Percentiles rank a stretch among this genome's conserved stretches.
Conservation (phyloP, 2,113 vertebrate genomes). For the Mirounga angustirostris region DNA sequence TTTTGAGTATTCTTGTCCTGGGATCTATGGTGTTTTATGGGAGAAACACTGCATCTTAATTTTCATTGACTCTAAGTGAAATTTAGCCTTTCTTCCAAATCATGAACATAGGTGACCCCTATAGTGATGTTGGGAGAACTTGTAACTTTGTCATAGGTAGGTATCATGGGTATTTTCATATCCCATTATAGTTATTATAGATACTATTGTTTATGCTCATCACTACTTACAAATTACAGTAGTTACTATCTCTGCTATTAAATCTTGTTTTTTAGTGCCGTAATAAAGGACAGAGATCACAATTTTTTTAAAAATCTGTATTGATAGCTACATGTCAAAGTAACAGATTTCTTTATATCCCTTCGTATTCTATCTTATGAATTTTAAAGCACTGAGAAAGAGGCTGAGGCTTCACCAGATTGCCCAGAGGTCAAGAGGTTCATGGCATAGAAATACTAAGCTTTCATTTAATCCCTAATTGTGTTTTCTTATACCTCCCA, state of each 20-base stretch:
- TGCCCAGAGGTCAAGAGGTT: not conserved
- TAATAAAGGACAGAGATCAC: not conserved
- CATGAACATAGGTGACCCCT: not conserved
- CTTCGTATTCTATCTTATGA: not conserved
- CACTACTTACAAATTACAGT: not conserved
- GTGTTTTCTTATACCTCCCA: not conserved
- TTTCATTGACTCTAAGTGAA: not conserved
- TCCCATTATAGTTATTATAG: not conserved
- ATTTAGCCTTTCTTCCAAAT: slow-evolving; percentile 1
- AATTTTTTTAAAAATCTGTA: not conserved
- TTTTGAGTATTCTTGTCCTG: not conserved
- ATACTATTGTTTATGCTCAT: not conserved
- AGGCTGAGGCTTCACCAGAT: not conserved
- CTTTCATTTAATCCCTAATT: slow-evolving; percentile 22
- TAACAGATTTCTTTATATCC: not conserved
- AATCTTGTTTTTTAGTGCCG: not conserved
- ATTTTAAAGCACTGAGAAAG: slow-evolving; percentile 35
- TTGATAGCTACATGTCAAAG: slow-evolving; percentile 52
- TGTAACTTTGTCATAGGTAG: not conserved
- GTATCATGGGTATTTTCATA: not conserved
- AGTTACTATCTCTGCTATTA: not conserved
- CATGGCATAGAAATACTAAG: not conserved
- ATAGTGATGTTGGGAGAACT: not conserved
- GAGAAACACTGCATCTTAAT: not conserved
- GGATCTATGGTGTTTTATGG: not conserved